Evolutionary conservation across 2,888 invertebrate species (phyloP).

Genomic region (Heliconius sara): DNA sequence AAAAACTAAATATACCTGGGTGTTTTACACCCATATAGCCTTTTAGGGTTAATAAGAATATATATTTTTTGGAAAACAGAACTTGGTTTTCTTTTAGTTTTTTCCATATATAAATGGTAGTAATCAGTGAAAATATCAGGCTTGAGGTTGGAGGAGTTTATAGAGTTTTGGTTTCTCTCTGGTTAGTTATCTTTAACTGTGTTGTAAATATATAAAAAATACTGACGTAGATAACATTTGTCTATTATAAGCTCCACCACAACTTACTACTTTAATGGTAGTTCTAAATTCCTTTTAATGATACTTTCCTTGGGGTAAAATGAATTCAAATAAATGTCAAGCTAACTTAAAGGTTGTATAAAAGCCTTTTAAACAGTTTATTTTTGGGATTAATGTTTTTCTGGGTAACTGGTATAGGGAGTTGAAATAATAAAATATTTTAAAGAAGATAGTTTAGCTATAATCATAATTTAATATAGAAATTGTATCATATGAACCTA

Average conservation of each 20-base stretch:
- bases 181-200: neutral
- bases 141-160: no score
- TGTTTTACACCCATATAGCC: no score
- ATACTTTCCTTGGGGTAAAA: conserved; percentile 18
- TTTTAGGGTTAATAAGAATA: no score
- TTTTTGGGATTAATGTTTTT: conserved; percentile 8
- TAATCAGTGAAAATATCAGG: no score
- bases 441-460: neutral
- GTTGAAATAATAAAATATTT: neutral
- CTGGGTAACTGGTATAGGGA: neutral
- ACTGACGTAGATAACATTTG: neutral
- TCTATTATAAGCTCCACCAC: neutral
- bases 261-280: conserved; percentile 9
- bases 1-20: no score
- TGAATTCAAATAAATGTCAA: conserved; percentile 22
- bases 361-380: conserved; percentile 6
- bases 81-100: neutral
- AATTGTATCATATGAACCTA: no score
- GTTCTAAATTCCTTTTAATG: conserved; percentile 17
- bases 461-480: no score
- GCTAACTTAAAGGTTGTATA: conserved; percentile 13
- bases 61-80: neutral
- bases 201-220: neutral
- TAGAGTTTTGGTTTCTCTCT: neutral
- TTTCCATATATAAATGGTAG: no score